Conservation (phyloP, 2,797 vertebrate species). For the Gymnocypris eckloni region DNA sequence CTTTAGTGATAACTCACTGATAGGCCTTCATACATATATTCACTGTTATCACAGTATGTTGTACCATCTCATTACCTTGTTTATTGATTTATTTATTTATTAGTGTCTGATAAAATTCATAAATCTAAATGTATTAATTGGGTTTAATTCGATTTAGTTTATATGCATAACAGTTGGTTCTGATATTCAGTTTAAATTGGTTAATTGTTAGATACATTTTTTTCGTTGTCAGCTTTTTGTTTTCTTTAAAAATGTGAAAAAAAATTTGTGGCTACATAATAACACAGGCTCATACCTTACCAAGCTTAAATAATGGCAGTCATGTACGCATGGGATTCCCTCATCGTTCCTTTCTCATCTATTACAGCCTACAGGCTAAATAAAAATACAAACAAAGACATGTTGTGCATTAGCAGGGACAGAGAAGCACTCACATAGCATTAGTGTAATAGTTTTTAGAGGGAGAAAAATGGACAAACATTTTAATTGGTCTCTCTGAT, state of each 20-base stretch:
- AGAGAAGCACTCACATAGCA: constrained; percentile 2
- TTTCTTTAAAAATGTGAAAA: too few species aligned
- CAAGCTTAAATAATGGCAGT: not conserved
- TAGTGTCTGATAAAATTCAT: not conserved
- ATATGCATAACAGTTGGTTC: not conserved
- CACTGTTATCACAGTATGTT: not conserved
- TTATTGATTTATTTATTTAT: not conserved
- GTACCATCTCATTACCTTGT: not conserved
- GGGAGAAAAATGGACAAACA: constrained; percentile 32
- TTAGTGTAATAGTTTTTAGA: constrained; percentile 23
- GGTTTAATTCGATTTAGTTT: not conserved
- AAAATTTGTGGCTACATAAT: not conserved
- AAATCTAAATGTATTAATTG: not conserved
- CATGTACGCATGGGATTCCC: not conserved
- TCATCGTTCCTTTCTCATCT: constrained; percentile 6
- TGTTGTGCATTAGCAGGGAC: constrained; percentile 9
- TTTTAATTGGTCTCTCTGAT: constrained; percentile 23
- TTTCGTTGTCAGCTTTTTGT: not conserved
- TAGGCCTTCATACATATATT: not conserved
- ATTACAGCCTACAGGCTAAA: constrained; percentile 17
- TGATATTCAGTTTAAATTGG: not conserved
- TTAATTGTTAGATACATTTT: not conserved
- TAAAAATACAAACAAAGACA: constrained; percentile 26
- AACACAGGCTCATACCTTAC: not conserved
- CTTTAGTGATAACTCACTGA: constrained; percentile 22